Base-by-base conservation (phyloP, 2,888 invertebrate species). In the Muschampia plurimacula region DNA sequence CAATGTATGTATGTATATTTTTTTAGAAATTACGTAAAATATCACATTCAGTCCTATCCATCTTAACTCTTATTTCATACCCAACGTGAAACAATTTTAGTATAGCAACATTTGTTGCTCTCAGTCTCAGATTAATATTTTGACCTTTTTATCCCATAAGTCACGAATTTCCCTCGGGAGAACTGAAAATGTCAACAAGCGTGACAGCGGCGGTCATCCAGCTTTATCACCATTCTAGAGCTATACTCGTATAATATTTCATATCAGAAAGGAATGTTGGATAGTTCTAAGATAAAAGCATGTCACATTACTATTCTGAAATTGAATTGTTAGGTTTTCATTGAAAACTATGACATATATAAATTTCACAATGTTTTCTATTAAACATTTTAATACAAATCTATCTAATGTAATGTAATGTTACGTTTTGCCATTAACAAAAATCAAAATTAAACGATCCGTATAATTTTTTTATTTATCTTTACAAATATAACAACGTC, bases 111-210 rank as follows among this genome's bases (percentile, higher is more conserved):
- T 41, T 41, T 28, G 46, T 32, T 15, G 55, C 55, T 36, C 6
- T 36, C 6, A 15, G 28, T 52, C 52, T 49, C 15, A 67, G 63
- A 72, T 67, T 67, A 67, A 67, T 63, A 67, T 46, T 63, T 52
- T 39, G 52, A 67, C 67, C 67, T 72, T 72, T 72, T 72, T 67
- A 63, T 64, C 57, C 57, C 36, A 55, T 67, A 67, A 63, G 67
- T 64, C 59, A 64, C 63, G 44, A 57, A 67, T 67, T 67, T 67
- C 72, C 67, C 72, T 10, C 44, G 72, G 72, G 72, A 72, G 57
- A 68, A 68, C 72, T 68, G 67, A 72, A 72, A 67, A 67, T 15
- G 72, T 72, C 72, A 63, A 67, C 72, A 39, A 8, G 72, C 68
- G 64, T 72, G 72, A 72, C 67, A 72, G 44, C 68, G 63, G 46